Evolutionary conservation across 2,113 vertebrate species (phyloP), one percentile per base, ranked within the genome.

Genomic region (Furnarius figulus): DNA sequence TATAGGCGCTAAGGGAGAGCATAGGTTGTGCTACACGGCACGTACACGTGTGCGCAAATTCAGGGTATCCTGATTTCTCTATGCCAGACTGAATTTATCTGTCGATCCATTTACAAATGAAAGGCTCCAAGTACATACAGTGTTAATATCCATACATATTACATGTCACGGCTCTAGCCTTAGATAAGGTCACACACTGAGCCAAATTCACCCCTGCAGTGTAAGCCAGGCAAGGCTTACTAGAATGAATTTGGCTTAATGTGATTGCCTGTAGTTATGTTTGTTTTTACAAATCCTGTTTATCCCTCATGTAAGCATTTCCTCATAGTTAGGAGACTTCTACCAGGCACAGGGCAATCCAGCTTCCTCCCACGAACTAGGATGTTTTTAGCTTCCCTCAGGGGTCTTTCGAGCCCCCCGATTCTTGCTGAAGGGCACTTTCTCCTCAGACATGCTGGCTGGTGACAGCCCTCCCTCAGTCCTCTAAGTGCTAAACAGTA

Each of bases 281-380:
- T 96, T 95, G 95, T 90, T 97, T 96, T 86, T 52, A 94, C 76
- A 93, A 77, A 92, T 82, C 73, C 65, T 92, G 62, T 89, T 96
- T 94, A 93, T 90, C 76, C 66, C 40, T 93, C 9, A 0, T 59
- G 73, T 89, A 92, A 93, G 92, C 90, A 65, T 72, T 88, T 94
- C 76, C 73, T 74, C n/a, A 7, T 39, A 52, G 61, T 74, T 59
- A 67, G 80, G 71, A 95, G 73, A 56, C 40, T 86, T 92, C 70
- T 72, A 58, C 58, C 66, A 87, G 55, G 73, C 68, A 78, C 62
- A 28, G 13, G 49, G 31, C 83, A 89, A 75, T 46, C 68, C 40
- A 49, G 56, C 65, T 86, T 71, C 85, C 71, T 27, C 56, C 40
- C 76, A 30, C 5, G 4, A 56, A 44, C n/a, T 4, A 4, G 49